These are phyloP conservation scores for Mirza zaza DNA, from an alignment of 2,113 vertebrate genomes.

Conservation along the genomic window DNA sequence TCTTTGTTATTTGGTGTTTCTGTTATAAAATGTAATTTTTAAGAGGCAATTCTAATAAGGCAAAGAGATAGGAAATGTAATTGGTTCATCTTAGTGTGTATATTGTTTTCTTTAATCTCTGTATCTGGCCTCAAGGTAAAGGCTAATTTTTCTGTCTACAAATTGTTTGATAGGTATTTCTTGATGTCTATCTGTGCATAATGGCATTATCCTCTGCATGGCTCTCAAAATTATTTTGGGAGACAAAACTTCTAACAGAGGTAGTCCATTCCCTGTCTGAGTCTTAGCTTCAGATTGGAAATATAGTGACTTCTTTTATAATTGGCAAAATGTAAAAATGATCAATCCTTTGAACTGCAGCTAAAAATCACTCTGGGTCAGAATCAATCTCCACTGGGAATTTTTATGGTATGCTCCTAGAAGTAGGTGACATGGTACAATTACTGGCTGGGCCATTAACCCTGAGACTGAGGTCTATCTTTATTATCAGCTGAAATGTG, in stretches of 20 bases:
- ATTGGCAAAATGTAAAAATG: background rate
- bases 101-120: slow-evolving; percentile 21
- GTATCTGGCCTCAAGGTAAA: slow-evolving; percentile 27
- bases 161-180: background rate
- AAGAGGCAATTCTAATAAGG: slow-evolving; percentile 37
- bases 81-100: background rate
- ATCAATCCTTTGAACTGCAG: background rate
- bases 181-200: background rate
- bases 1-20: slow-evolving; percentile 49
- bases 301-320: background rate
- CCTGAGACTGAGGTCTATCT: background rate
- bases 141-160: background rate
- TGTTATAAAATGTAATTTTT: slow-evolving; percentile 44
- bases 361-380: background rate
- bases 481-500: background rate
- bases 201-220: background rate
- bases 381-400: background rate
- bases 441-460: background rate
- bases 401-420: background rate
- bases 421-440: background rate
- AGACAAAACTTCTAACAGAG: background rate
- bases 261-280: background rate
- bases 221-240: background rate
- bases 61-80: slow-evolving; percentile 25
- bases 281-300: background rate